Conservation (phyloP, 2,113 vertebrate genomes). For the Xyliphius kryptos region DNA sequence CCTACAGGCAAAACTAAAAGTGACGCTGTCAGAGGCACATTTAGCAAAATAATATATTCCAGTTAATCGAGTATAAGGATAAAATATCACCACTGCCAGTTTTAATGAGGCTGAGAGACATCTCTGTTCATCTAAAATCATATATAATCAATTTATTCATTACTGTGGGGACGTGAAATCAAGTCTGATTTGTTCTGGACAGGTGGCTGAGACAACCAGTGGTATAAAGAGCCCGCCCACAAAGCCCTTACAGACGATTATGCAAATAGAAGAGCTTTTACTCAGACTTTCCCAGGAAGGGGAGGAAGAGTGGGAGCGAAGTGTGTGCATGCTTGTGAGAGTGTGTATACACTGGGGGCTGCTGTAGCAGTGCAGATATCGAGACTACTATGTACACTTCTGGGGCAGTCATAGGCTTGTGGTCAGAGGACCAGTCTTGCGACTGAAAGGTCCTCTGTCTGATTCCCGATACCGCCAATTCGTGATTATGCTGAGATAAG, state of each 20-base stretch:
- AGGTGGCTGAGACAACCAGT: conserved; percentile 70
- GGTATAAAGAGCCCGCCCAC: conserved; percentile 63
- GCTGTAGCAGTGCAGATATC: too few relatives aligned
- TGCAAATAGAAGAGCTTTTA: conserved; percentile 69
- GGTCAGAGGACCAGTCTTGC: too few relatives aligned
- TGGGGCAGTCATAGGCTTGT: too few relatives aligned
- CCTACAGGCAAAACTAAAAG: too few relatives aligned
- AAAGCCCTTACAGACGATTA: conserved; percentile 80
- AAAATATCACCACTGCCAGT: too few relatives aligned
- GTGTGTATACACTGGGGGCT: background rate
- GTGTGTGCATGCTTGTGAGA: conserved; percentile 27
- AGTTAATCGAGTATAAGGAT: too few relatives aligned
- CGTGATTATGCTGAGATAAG: too few relatives aligned
- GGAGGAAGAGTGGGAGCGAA: conserved; percentile 59
- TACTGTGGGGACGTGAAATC: conserved; percentile 48
- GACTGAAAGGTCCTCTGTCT: too few relatives aligned
- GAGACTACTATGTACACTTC: too few relatives aligned
- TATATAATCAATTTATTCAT: conserved; percentile 71
- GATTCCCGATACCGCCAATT: too few relatives aligned
- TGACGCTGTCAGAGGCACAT: too few relatives aligned
- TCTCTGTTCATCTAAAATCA: conserved; percentile 34
- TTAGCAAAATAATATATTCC: too few relatives aligned
- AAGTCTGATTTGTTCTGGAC: conserved; percentile 77
- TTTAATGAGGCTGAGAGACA: conserved; percentile 28
- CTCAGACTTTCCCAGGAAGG: conserved; percentile 76